Conservation (phyloP, 1,140 invertebrate species). For the Drosophila azteca region DNA sequence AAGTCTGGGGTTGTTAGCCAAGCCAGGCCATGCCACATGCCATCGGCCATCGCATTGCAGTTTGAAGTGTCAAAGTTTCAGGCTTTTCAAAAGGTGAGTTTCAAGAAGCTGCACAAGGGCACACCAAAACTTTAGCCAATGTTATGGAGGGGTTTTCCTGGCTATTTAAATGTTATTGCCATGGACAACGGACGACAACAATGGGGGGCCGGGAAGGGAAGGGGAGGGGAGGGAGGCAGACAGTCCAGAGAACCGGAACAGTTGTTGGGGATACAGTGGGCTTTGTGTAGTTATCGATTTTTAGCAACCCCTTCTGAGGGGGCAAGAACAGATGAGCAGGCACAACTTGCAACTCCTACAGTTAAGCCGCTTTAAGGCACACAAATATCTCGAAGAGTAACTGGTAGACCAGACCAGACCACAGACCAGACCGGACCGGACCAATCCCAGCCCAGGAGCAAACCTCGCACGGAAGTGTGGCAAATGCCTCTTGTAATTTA, state of each 20-base stretch:
- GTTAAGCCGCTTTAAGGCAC: slow-evolving; percentile 75
- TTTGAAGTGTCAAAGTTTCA: slow-evolving; percentile 48
- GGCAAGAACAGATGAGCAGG: slow-evolving; percentile 44
- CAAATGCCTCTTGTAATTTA: slow-evolving; percentile 79
- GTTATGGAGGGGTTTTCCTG: neutral
- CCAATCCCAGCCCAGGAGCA: slow-evolving; percentile 17
- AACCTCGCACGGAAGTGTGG: slow-evolving; percentile 66
- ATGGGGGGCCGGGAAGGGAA: slow-evolving; percentile 6
- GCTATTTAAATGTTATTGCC: slow-evolving; percentile 74
- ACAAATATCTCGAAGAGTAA: slow-evolving; percentile 71
- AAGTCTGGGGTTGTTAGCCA: slow-evolving; percentile 43
- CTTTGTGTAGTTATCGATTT: slow-evolving; percentile 60
- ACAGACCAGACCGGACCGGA: slow-evolving; percentile 6
- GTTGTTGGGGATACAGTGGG: neutral
- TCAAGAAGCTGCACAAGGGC: slow-evolving; percentile 33
- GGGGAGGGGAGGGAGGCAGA: neutral
- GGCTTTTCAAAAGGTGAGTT: slow-evolving; percentile 44
- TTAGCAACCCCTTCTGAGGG: slow-evolving; percentile 11
- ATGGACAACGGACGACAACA: slow-evolving; percentile 67
- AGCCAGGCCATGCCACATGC: too few relatives aligned
- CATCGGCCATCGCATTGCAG: slow-evolving; percentile 13
- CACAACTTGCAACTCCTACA: slow-evolving; percentile 7
- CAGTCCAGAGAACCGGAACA: neutral
- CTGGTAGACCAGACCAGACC: slow-evolving; percentile 39
- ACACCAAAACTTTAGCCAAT: neutral